Evolutionary conservation across 2,113 vertebrate species (phyloP).

Genomic region (Oreotragus oreotragus): DNA sequence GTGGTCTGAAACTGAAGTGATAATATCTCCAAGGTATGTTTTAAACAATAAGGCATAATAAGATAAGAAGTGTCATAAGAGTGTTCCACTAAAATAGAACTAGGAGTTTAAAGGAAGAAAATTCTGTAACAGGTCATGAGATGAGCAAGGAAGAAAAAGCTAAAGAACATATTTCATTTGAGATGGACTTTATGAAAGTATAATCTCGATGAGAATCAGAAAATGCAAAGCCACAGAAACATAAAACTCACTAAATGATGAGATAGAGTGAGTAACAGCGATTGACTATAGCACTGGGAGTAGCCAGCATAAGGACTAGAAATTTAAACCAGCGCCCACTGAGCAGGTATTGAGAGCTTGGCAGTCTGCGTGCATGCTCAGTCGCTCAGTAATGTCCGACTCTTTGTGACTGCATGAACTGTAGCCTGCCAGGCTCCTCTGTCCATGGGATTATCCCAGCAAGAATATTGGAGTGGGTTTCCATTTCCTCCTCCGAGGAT

Average conservation of each 20-base stretch:
- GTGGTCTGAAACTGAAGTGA: not conserved
- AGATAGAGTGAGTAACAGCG: not conserved
- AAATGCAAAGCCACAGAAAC: not conserved
- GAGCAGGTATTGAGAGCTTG: not conserved
- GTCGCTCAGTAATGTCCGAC: fast-evolving
- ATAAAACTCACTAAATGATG: not conserved
- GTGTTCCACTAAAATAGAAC: not conserved
- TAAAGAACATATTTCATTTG: not conserved
- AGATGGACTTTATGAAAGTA: not conserved
- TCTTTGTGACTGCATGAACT: not conserved
- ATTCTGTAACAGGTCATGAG: not conserved
- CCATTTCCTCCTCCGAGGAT: not conserved
- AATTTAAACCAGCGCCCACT: not conserved
- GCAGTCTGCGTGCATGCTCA: not conserved
- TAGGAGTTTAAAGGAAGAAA: not conserved
- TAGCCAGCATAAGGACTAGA: not conserved
- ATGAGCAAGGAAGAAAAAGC: not conserved
- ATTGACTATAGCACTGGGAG: not conserved
- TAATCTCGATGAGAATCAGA: not conserved
- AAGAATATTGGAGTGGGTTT: no score
- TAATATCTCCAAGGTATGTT: not conserved
- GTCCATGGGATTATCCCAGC: no score
- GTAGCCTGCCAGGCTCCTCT: no score
- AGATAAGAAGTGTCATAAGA: not conserved
- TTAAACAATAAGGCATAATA: not conserved